Percentiles rank a stretch among this genome's conserved stretches.
These are phyloP conservation scores for Holacanthus passer DNA, from an alignment of 2,113 vertebrate genomes.

Conservation along the genomic window DNA sequence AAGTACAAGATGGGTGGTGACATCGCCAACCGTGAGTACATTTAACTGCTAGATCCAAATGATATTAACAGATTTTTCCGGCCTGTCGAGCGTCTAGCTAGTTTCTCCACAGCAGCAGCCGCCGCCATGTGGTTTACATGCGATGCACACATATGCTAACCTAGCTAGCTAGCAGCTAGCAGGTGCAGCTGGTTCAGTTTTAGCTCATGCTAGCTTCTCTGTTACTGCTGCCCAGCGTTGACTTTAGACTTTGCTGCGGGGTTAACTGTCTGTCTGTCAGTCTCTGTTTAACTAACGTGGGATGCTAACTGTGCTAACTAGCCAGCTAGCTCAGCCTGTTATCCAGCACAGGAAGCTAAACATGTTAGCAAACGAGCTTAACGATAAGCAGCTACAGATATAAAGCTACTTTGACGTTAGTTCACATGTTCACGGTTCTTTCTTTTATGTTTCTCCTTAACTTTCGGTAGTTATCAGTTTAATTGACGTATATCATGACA, in stretches of 20 bases:
- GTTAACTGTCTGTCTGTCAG: constrained; percentile 1
- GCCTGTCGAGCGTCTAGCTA: constrained; percentile 47
- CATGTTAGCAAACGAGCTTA: not conserved
- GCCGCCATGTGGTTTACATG: constrained; percentile 70
- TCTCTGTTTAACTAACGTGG: not conserved
- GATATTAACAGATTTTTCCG: constrained; percentile 21
- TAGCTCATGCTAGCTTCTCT: not conserved
- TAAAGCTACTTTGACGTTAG: not conserved
- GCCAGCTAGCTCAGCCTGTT: constrained; percentile 19
- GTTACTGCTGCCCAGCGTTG: not conserved
- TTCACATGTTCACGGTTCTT: not conserved
- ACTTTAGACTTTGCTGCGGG: not conserved
- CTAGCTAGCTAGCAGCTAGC: constrained; percentile 19
- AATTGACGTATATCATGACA: not conserved
- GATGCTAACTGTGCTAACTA: constrained; percentile 51
- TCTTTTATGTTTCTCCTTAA: not conserved
- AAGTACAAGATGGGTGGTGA: constrained; percentile 97
- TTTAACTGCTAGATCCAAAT: not conserved
- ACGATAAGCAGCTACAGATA: not conserved
- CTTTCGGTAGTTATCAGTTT: not conserved
- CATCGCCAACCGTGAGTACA: constrained; percentile 93
- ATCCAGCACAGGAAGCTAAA: not conserved
- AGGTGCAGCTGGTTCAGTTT: constrained; percentile 30
- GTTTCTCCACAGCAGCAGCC: constrained; percentile 24
- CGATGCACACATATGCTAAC: constrained; percentile 39